Percentiles rank a stretch among this genome's conserved stretches.
phyloP scores from a whole-genome alignment of 2,797 vertebrate genomes.

The Alfaro cultratus region DNA sequence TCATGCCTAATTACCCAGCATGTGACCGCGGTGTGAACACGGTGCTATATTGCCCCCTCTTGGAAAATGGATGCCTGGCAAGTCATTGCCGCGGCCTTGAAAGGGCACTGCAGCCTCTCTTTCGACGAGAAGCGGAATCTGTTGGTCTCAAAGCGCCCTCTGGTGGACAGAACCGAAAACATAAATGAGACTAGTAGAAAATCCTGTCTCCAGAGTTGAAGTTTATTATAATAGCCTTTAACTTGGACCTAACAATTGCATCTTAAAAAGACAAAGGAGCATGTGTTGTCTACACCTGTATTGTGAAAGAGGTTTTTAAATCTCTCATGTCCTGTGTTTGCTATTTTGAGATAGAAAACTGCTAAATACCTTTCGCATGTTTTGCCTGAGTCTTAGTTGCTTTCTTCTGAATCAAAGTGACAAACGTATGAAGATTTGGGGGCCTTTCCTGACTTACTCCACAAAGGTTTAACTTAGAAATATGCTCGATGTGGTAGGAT shows the following conservation, averaged over 20 bases:
- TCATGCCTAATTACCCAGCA: constrained; percentile 20
- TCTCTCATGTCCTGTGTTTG: neutral
- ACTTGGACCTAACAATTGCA: neutral
- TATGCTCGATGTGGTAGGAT: neutral
- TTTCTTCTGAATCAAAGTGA: neutral
- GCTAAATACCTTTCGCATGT: neutral
- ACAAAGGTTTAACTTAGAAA: neutral
- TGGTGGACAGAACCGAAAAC: constrained; percentile 13
- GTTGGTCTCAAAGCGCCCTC: constrained; percentile 50
- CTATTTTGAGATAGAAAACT: neutral
- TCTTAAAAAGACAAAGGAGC: neutral
- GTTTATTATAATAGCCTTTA: neutral
- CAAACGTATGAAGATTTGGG: neutral
- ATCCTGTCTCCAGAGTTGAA: neutral
- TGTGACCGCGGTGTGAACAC: neutral
- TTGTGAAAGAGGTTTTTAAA: neutral
- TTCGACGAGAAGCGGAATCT: neutral
- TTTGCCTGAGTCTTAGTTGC: neutral
- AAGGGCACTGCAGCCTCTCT: neutral
- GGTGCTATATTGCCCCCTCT: constrained; percentile 67
- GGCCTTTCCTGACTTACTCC: neutral
- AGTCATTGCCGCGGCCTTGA: constrained; percentile 23
- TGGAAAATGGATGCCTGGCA: constrained; percentile 37
- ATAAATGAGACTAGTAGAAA: neutral
- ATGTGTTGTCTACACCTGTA: neutral